A percentile compares a stretch with the other conserved stretches of the same genome.
Evolutionary conservation across 2,888 invertebrate genomes (phyloP).

Genomic region (Bimastos eiseni): DNA sequence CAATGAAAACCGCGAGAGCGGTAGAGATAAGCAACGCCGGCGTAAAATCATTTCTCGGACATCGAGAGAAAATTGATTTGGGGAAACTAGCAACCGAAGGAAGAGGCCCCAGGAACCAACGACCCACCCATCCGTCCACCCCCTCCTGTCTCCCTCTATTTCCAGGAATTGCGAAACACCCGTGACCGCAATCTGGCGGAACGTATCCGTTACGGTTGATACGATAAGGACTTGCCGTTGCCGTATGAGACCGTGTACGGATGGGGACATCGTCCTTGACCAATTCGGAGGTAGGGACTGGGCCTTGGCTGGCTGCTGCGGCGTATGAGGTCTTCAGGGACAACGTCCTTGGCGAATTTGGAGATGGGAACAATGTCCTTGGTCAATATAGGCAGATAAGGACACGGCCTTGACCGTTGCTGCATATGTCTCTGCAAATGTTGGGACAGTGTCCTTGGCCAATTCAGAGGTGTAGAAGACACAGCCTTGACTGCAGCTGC

Average conservation of each 20-base stretch:
- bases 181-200: neutral
- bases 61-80: conserved; percentile 6
- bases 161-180: neutral
- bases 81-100: neutral
- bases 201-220: neutral
- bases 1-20: neutral
- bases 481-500: no score
- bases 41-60: neutral
- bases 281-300: neutral
- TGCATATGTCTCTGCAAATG: neutral
- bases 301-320: no score
- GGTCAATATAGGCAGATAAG: no score
- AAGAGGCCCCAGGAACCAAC: neutral
- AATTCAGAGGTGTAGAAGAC: no score
- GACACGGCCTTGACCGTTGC: no score
- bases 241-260: neutral
- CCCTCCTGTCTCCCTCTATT: neutral
- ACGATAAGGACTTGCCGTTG: neutral
- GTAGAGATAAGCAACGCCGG: neutral
- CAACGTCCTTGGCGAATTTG: neutral
- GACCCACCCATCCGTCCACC: neutral
- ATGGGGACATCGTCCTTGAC: neutral
- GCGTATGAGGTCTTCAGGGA: no score
- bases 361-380: no score
- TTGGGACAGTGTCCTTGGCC: no score